Evolutionary conservation across 2,113 vertebrate species (phyloP), one percentile per base, ranked within the genome.

Genomic region (Gorilla gorilla): DNA sequence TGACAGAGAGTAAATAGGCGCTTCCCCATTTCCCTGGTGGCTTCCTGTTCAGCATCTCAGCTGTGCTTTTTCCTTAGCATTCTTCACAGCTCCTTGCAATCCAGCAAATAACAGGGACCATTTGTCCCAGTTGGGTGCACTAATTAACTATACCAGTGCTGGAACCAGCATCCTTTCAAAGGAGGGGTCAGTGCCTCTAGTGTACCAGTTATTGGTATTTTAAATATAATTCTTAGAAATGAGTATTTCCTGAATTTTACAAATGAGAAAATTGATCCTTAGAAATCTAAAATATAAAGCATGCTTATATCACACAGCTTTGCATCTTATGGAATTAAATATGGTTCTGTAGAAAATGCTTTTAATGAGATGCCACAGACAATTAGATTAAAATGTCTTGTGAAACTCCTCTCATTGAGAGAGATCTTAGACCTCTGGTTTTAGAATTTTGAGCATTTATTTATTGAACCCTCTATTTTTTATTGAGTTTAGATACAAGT

Each of bases 381-480:
- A 73, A 45, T 57, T 43, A 59, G 20, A 45, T 55, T 12, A 89
- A 94, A 90, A 10, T 45, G 35, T 76, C 38, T 6, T 90, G 55
- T 72, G 11, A 40, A 30, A 4, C 6, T 2, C 2, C 43, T 64
- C 22, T 40, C 17, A 70, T 12, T 17, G 2, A 11, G 20, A 79
- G n/a, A 73, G 6, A 75, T 18, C 52, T 85, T 75, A 73, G 38
- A 72, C 8, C 30, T 50, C 45, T 18, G 1, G 14, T 72, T 90
- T 8, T 96, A 40, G 20, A 70, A 55, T 86, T 64, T 64, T 55
- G 30, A 94, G 50, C 30, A 57, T 87, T 90, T 89, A 72, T 68
- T 89, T 81, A 70, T 83, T 35, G 40, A 20, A 18, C 5, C 13
- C 25, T 48, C 32, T 14, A 18, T 84, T 89, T 75, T 82, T n/a